Conservation (phyloP, 2,113 vertebrate genomes). For the Rhabdornis inornatus region DNA sequence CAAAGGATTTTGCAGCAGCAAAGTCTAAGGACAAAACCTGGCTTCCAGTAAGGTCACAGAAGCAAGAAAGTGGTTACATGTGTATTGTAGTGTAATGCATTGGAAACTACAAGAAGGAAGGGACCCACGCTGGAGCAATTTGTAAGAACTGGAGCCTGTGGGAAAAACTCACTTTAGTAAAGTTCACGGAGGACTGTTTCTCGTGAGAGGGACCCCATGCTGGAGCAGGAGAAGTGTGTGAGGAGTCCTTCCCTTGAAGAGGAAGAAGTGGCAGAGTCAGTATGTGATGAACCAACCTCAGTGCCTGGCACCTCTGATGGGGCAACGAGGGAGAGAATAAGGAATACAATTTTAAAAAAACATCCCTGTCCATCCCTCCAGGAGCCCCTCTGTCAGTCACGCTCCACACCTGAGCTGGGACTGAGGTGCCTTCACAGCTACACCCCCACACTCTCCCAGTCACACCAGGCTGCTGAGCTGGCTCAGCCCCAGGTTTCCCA, state of each 20-base stretch:
- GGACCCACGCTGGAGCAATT: neutral
- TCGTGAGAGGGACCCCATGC: neutral
- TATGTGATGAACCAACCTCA: neutral
- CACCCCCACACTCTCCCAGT: too few species aligned
- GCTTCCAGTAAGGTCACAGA: neutral
- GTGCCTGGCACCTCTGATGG: fast-evolving
- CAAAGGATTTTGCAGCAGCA: neutral
- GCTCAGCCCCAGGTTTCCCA: too few species aligned
- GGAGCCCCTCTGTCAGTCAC: neutral
- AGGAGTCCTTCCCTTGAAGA: neutral
- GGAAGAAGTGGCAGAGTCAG: neutral
- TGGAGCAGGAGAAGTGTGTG: neutral
- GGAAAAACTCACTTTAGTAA: neutral
- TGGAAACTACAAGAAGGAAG: neutral
- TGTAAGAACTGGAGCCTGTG: too few species aligned
- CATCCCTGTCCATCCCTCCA: too few species aligned
- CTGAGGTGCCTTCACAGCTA: neutral
- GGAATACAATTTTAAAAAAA: neutral
- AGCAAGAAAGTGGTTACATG: neutral
- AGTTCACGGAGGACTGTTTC: neutral
- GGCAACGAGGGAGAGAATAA: neutral
- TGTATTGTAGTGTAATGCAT: neutral
- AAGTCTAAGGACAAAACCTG: neutral
- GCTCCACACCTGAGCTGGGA: neutral
- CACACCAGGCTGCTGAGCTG: neutral